Conservation (phyloP, 2,113 vertebrate species). For the Charina bottae region DNA sequence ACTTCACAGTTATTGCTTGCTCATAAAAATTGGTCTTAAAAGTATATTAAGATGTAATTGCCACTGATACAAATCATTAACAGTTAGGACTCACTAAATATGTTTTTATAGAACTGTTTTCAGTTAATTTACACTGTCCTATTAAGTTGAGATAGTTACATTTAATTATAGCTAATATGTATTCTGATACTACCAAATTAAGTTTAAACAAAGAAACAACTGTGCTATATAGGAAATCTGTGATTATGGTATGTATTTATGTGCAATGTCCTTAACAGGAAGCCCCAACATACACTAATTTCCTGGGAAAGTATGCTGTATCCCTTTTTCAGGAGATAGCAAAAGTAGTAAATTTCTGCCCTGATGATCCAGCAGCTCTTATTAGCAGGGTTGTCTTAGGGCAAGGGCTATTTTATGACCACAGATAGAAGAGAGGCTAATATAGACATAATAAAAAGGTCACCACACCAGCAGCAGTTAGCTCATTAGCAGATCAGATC, state of each 20-base stretch:
- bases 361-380: not conserved
- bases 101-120: not conserved
- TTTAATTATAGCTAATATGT: not conserved
- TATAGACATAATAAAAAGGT: not conserved
- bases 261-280: not conserved
- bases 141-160: not conserved
- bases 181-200: not conserved
- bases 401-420: not conserved
- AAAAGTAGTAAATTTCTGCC: not conserved
- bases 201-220: not conserved
- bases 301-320: not conserved
- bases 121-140: not conserved
- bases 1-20: not conserved
- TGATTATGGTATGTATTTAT: not conserved
- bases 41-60: not conserved
- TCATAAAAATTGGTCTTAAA: conserved; percentile 29
- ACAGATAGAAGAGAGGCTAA: not conserved
- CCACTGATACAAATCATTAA: not conserved
- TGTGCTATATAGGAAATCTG: not conserved
- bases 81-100: not conserved
- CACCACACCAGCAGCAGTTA: not conserved
- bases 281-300: not conserved
- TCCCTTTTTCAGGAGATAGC: not conserved
- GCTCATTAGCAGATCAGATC: not conserved
- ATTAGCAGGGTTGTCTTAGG: not conserved